A percentile compares a stretch with the other conserved stretches of the same genome.
Evolutionary conservation across 2,113 vertebrate genomes (phyloP).

Genomic region (Rhinolophus ferrumequinum): DNA sequence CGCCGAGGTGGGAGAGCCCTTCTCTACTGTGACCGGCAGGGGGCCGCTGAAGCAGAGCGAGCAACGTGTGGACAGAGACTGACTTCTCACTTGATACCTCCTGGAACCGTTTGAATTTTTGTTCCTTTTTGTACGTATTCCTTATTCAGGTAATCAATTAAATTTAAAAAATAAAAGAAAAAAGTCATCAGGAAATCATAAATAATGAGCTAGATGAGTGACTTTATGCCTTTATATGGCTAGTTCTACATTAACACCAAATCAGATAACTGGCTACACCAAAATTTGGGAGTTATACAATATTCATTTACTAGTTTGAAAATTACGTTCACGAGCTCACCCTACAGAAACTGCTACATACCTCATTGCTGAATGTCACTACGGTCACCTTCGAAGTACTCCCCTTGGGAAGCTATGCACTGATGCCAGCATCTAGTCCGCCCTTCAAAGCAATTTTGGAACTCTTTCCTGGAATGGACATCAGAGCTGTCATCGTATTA

Average conservation of each 20-base stretch:
- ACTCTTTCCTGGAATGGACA: too few relatives aligned
- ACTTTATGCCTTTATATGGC: background rate
- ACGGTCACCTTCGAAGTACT: too few relatives aligned
- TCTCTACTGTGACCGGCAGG: background rate
- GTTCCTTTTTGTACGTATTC: background rate
- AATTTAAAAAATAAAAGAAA: background rate
- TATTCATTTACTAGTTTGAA: background rate
- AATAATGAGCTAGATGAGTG: background rate
- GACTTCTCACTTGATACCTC: rapidly evolving
- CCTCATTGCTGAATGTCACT: too few relatives aligned
- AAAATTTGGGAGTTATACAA: background rate
- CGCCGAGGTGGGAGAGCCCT: background rate
- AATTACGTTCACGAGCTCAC: too few relatives aligned
- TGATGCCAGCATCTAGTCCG: too few relatives aligned
- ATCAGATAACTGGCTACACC: background rate
- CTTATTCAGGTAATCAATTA: background rate
- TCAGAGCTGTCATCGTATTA: too few relatives aligned
- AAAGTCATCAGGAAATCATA: background rate
- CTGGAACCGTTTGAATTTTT: background rate
- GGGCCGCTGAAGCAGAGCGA: background rate
- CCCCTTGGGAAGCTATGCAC: too few relatives aligned
- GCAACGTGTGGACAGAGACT: background rate
- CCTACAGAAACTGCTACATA: too few relatives aligned
- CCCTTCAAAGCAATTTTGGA: too few relatives aligned
- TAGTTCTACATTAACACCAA: background rate